phyloP scores from a whole-genome alignment of 2,797 vertebrate genomes.

The Pseudochirops cupreus region DNA sequence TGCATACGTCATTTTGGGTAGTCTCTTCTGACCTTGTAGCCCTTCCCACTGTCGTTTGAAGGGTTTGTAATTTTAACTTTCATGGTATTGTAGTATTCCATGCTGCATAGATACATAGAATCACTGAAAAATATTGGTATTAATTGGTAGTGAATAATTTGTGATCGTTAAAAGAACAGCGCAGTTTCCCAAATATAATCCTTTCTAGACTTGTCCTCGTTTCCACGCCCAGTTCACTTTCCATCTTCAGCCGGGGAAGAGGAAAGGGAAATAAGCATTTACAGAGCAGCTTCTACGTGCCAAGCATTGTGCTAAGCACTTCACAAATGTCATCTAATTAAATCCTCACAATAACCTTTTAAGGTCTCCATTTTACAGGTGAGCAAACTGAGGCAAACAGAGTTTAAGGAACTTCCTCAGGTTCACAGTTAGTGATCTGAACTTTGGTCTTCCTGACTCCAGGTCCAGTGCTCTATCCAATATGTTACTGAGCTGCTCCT shows the following conservation, averaged over 20 bases:
- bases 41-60: background rate
- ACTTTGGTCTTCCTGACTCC: background rate
- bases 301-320: background rate
- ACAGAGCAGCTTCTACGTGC: no score
- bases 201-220: background rate
- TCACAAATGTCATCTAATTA: background rate
- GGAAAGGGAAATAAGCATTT: background rate
- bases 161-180: background rate
- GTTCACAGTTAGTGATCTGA: background rate
- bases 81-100: background rate
- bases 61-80: background rate
- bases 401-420: background rate
- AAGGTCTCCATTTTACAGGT: background rate
- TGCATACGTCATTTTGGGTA: background rate
- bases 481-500: background rate
- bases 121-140: background rate
- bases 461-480: background rate
- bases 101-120: background rate
- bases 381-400: background rate
- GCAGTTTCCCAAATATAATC: background rate
- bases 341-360: background rate
- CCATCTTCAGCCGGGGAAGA: background rate
- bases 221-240: background rate
- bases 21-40: background rate
- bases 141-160: background rate